phyloP scores from a whole-genome alignment of 2,113 vertebrate genomes.

The Apus apus region DNA sequence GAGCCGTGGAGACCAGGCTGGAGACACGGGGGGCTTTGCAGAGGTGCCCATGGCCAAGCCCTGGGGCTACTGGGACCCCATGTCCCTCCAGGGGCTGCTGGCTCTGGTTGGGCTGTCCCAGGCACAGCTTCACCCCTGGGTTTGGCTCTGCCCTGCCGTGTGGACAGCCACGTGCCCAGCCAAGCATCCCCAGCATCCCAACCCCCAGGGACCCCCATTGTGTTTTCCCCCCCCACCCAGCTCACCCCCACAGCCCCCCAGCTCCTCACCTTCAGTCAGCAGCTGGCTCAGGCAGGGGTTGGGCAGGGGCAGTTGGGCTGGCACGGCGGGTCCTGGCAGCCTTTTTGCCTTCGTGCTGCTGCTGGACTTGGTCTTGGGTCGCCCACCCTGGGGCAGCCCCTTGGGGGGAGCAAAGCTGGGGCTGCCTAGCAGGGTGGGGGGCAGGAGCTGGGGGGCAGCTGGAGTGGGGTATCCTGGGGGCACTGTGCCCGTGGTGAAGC shows the following conservation, averaged over 20 bases:
- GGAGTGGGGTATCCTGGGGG: constrained; percentile 53
- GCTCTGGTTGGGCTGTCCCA: fast-evolving
- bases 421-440: background rate
- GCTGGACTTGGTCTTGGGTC: constrained; percentile 70
- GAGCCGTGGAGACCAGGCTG: background rate
- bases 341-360: constrained; percentile 42
- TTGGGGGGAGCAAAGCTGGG: background rate
- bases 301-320: background rate
- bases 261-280: constrained; percentile 75
- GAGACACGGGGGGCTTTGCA: background rate
- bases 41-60: fast-evolving
- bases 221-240: background rate
- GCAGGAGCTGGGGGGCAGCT: constrained; percentile 34
- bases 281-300: constrained; percentile 84
- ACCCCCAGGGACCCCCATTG: background rate
- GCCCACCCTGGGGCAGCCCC: constrained; percentile 51
- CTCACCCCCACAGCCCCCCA: background rate
- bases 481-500: constrained; percentile 57
- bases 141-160: fast-evolving
- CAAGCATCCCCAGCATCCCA: background rate
- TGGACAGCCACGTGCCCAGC: background rate
- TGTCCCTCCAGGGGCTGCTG: background rate
- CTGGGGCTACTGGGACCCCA: fast-evolving
- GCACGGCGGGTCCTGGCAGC: background rate
- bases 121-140: background rate